phyloP scores from a whole-genome alignment of 1,140 invertebrate species.

The Elysia chlorotica region DNA sequence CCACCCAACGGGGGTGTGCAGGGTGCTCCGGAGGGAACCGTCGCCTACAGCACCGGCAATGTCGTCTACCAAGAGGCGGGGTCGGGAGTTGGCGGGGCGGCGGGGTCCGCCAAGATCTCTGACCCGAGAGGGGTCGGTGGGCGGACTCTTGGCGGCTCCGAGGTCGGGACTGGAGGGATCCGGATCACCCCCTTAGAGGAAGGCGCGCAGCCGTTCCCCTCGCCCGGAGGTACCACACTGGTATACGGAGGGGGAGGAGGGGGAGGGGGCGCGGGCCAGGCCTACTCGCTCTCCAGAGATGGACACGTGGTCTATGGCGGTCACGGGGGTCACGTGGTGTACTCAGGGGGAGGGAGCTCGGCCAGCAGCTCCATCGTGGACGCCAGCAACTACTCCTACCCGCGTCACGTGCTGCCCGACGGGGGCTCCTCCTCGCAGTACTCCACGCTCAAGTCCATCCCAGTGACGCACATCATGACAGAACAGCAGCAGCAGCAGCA shows the following conservation, averaged over 20 bases:
- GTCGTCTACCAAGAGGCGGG: background rate
- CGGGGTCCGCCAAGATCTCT: too few species aligned
- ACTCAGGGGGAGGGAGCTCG: slow-evolving; percentile 5
- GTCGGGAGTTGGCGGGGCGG: background rate
- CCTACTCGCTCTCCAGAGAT: background rate
- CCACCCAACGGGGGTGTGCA: background rate
- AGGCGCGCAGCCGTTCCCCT: slow-evolving; percentile 11
- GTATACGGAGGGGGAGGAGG: background rate
- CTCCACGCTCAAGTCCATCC: slow-evolving; percentile 13
- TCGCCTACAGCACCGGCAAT: background rate
- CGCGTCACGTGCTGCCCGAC: background rate
- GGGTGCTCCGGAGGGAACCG: background rate
- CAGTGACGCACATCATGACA: slow-evolving; percentile 1
- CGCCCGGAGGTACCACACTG: slow-evolving; percentile 2
- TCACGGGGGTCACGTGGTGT: background rate
- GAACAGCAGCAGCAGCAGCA: slow-evolving; percentile 7
- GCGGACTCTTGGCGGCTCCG: background rate
- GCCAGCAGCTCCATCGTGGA: background rate
- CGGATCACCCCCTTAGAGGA: background rate
- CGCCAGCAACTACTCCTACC: slow-evolving; percentile 7
- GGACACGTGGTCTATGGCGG: background rate
- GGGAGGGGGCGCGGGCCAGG: too few species aligned
- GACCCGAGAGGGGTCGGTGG: slow-evolving; percentile 3
- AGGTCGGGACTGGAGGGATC: slow-evolving; percentile 15
- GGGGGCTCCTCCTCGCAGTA: background rate